Evolutionary conservation across 2,888 invertebrate genomes (phyloP).

Genomic region (Meteorus cinctellus): DNA sequence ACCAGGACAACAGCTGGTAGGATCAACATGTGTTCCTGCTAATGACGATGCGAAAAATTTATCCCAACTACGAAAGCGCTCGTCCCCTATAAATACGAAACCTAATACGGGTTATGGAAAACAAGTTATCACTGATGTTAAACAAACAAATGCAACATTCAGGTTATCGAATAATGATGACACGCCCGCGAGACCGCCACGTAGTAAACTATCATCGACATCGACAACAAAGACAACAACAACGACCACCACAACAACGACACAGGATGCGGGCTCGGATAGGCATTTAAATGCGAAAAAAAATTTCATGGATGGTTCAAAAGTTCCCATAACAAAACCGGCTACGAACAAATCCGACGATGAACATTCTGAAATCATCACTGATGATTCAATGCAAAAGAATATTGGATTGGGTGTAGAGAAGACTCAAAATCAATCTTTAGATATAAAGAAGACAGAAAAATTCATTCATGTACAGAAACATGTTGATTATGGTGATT

Average conservation of each 20-base stretch:
- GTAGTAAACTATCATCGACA: conserved; percentile 9
- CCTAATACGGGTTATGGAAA: background rate
- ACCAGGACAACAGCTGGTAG: background rate
- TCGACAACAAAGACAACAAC: background rate
- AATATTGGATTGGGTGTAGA: background rate
- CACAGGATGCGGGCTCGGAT: conserved; percentile 44
- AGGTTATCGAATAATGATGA: background rate
- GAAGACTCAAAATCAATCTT: background rate
- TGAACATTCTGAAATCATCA: background rate
- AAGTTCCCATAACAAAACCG: conserved; percentile 5
- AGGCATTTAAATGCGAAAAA: conserved; percentile 51
- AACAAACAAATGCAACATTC: background rate
- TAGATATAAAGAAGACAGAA: background rate
- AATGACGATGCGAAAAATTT: background rate
- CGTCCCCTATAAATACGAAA: background rate
- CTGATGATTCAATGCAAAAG: background rate
- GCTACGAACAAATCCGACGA: background rate
- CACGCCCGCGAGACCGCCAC: conserved; percentile 25
- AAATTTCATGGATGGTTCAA: conserved; percentile 45
- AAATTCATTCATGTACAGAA: conserved; percentile 34
- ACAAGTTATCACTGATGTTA: background rate
- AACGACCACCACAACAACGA: background rate
- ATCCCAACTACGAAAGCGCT: background rate
- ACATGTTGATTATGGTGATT: conserved; percentile 28
- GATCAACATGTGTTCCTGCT: conserved; percentile 4